Evolutionary conservation across 1,140 invertebrate species (phyloP).

Genomic region (Drosophila kanapiae): DNA sequence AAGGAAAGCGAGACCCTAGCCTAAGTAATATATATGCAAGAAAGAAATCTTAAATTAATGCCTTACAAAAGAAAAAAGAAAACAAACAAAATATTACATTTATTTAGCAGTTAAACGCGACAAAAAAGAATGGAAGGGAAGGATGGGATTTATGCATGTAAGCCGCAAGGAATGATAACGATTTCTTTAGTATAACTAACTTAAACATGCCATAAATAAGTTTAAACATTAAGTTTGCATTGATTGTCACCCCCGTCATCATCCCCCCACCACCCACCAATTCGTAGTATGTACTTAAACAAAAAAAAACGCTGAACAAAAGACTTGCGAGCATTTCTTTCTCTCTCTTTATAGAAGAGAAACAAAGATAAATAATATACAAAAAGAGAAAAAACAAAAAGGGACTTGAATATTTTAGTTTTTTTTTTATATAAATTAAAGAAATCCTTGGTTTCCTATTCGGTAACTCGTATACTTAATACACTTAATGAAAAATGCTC

Average conservation of each 20-base stretch:
- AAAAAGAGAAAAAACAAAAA: constrained; percentile 4
- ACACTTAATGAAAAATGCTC: constrained; percentile 63
- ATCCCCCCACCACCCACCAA: constrained; percentile 17
- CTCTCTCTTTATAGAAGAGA: constrained; percentile 9
- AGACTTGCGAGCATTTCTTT: constrained; percentile 66
- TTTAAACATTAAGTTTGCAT: constrained; percentile 67
- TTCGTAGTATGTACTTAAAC: constrained; percentile 64
- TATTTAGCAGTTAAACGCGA: constrained; percentile 72
- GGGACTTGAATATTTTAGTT: constrained; percentile 47
- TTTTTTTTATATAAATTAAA: constrained; percentile 2
- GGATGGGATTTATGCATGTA: constrained; percentile 39
- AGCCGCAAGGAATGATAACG: constrained; percentile 46
- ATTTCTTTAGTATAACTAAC: constrained; percentile 80
- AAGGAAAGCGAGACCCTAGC: constrained; percentile 43
- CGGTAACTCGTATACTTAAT: constrained; percentile 68
- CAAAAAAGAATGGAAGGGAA: constrained; percentile 7
- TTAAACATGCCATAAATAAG: constrained; percentile 83
- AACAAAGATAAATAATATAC: constrained; percentile 1
- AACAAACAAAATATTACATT: constrained; percentile 54
- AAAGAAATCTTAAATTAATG: constrained; percentile 75
- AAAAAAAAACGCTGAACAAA: constrained; percentile 72
- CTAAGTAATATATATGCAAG: constrained; percentile 51
- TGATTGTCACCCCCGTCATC: constrained; percentile 5
- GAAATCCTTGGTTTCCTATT: constrained; percentile 60
- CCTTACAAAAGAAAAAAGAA: constrained; percentile 61